These are phyloP conservation scores for Danio rerio DNA, from an alignment of 2,113 vertebrate species.

Conservation along the genomic window DNA sequence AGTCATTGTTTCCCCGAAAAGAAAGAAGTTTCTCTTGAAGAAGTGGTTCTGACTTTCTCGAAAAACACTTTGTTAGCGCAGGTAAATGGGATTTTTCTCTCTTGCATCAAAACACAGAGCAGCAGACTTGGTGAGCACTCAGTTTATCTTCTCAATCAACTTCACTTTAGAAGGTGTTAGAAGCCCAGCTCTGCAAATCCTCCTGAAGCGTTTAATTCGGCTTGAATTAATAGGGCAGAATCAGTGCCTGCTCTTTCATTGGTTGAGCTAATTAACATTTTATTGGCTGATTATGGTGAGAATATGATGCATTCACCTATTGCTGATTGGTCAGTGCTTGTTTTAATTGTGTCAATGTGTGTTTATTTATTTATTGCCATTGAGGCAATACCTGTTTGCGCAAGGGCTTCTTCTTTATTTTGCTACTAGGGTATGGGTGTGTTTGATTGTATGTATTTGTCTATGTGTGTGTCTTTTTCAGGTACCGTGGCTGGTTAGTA, in stretches of 20 bases:
- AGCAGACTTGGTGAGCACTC: background rate
- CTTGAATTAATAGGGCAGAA: slow-evolving; percentile 3
- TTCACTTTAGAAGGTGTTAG: slow-evolving; percentile 13
- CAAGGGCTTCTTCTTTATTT: slow-evolving; percentile 1
- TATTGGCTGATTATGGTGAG: background rate
- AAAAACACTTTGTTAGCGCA: slow-evolving; percentile 36
- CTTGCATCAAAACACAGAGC: slow-evolving; percentile 1
- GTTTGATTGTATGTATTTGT: background rate
- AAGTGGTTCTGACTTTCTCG: background rate
- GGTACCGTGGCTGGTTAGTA: slow-evolving; percentile 79
- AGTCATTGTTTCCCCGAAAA: background rate
- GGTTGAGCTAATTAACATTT: slow-evolving; percentile 34
- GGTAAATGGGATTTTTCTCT: slow-evolving; percentile 37
- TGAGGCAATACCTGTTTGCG: background rate
- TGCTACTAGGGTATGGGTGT: background rate
- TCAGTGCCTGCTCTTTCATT: slow-evolving; percentile 13
- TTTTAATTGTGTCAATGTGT: slow-evolving; percentile 26
- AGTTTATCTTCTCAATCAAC: slow-evolving; percentile 39
- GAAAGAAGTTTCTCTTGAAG: background rate
- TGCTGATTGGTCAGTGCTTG: background rate
- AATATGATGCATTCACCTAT: slow-evolving; percentile 11
- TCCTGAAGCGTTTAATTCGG: slow-evolving; percentile 9
- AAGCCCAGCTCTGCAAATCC: background rate
- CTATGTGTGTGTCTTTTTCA: slow-evolving; percentile 50
- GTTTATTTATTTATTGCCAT: too few relatives aligned